These are phyloP conservation scores for Drosophila leontia DNA, from an alignment of 1,140 invertebrate genomes.

Conservation along the genomic window DNA sequence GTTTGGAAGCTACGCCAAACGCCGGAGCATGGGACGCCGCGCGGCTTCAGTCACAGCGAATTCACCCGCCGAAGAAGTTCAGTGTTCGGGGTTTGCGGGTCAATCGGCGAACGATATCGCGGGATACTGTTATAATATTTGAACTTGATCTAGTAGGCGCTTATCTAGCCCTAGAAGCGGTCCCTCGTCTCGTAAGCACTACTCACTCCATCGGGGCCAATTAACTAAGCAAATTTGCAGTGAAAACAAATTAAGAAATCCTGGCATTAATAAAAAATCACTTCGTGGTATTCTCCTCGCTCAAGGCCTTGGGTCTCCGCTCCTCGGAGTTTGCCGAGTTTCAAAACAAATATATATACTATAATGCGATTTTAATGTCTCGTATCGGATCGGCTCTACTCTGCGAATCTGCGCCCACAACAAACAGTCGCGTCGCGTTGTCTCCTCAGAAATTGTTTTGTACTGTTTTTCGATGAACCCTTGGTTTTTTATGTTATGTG, in stretches of 20 bases:
- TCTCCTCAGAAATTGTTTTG: slow-evolving; percentile 28
- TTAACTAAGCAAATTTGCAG: slow-evolving; percentile 32
- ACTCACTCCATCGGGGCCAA: slow-evolving; percentile 1
- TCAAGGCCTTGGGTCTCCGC: slow-evolving; percentile 38
- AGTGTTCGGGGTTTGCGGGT: slow-evolving; percentile 12
- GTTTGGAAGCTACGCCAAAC: neutral
- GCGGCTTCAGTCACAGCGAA: slow-evolving; percentile 34
- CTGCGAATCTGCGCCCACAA: slow-evolving; percentile 27
- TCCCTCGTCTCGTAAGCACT: slow-evolving; percentile 7
- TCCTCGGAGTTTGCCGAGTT: slow-evolving; percentile 18
- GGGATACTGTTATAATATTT: slow-evolving; percentile 14
- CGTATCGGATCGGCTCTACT: slow-evolving; percentile 11
- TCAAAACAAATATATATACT: slow-evolving; percentile 24
- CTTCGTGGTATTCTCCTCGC: neutral
- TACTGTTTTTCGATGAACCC: slow-evolving; percentile 37
- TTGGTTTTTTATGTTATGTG: slow-evolving; percentile 11
- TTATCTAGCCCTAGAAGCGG: slow-evolving; percentile 12
- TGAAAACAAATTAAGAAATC: slow-evolving; percentile 21
- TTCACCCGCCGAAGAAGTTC: slow-evolving; percentile 47
- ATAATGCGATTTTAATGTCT: slow-evolving; percentile 65
- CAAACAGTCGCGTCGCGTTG: slow-evolving; percentile 36
- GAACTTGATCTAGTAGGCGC: slow-evolving; percentile 4
- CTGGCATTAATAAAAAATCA: slow-evolving; percentile 5
- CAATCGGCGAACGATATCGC: neutral
- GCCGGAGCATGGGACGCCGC: neutral